Base-by-base conservation (phyloP, 2,113 vertebrate species). In the Ameiurus melas region DNA sequence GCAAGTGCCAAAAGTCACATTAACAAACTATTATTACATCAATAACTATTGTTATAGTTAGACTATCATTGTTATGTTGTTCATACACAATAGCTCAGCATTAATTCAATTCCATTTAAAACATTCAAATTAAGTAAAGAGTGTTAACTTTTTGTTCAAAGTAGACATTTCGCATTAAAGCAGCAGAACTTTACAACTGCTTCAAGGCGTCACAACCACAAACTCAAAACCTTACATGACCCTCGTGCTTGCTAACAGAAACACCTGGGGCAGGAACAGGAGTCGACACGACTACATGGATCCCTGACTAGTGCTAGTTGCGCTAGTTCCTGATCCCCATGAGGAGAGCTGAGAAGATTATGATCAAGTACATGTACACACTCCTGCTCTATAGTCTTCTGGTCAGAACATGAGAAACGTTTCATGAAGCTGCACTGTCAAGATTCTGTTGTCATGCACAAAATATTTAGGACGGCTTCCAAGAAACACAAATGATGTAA, bases 391-490 rank as follows among this genome's bases (percentile, higher is more conserved):
- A 13, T 64, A 75, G 8, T 39, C 84, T 30, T 79, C 77, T 77
- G 75, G 2, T 58, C 90, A 91, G 87, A 84, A 92, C 91, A 92
- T 85, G 88, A 93, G 93, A 93, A 95, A 92, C 90, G 86, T 91
- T 89, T 91, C 47, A 91, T 36, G 87, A 90, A 90, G 92, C 92
- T 64, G 92, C 92, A 80, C 84, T 91, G 94, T 94, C 94, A 91
- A 47, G 93, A 94, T 94, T 94, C 92, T 14, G 71, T 84, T 47
- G 91, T 89, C 89, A 91, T 91, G 93, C 90, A 92, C 90, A 94
- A 96, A 95, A 94, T 95, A 95, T 96, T 94, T 92, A 92, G 93
- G 93, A 94, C 89, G 88, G 91, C 91, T 94, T 96, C 95, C 94
- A 96, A 95, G 93, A 94, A 91, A 92, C 93, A 94, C 89, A 91